These are phyloP conservation scores for Lamproptera curius DNA, from an alignment of 2,888 invertebrate species.

Conservation along the genomic window DNA sequence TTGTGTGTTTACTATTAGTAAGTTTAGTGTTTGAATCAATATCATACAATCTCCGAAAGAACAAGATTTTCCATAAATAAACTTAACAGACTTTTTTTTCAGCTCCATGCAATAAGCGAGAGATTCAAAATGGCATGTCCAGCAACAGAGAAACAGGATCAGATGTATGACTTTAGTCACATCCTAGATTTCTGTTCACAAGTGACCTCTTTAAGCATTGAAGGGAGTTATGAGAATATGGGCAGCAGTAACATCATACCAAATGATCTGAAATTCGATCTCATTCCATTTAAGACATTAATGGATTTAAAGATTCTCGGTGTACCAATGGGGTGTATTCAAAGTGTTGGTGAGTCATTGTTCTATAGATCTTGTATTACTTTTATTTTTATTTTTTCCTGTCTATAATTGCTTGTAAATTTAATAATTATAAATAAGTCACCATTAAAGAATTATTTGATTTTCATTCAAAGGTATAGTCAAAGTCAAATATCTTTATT, in stretches of 20 bases:
- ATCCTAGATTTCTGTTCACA: slow-evolving; percentile 92
- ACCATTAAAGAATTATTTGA: no score
- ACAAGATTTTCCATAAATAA: not conserved
- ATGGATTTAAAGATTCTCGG: slow-evolving; percentile 83
- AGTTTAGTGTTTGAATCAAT: no score
- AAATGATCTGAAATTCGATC: slow-evolving; percentile 87
- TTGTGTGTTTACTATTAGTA: no score
- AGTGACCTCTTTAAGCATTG: slow-evolving; percentile 82
- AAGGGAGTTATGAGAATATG: slow-evolving; percentile 82
- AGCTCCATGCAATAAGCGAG: slow-evolving; percentile 94
- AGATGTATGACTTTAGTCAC: slow-evolving; percentile 93
- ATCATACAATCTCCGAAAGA: no score
- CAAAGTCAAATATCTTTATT: no score
- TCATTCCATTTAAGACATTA: slow-evolving; percentile 90
- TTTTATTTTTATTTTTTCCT: no score
- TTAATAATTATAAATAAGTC: no score
- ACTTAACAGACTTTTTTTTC: slow-evolving; percentile 60
- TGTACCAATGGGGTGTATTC: slow-evolving; percentile 83
- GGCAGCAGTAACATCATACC: slow-evolving; percentile 92
- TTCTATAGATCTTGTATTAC: no score
- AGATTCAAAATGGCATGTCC: slow-evolving; percentile 92
- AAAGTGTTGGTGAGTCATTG: slow-evolving; percentile 75
- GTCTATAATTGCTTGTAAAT: no score
- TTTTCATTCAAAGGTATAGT: no score
- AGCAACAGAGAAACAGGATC: slow-evolving; percentile 85